Percentiles rank a stretch among this genome's conserved stretches.
phyloP scores from a whole-genome alignment of 1,140 invertebrate genomes.

The Conus betulinus region DNA sequence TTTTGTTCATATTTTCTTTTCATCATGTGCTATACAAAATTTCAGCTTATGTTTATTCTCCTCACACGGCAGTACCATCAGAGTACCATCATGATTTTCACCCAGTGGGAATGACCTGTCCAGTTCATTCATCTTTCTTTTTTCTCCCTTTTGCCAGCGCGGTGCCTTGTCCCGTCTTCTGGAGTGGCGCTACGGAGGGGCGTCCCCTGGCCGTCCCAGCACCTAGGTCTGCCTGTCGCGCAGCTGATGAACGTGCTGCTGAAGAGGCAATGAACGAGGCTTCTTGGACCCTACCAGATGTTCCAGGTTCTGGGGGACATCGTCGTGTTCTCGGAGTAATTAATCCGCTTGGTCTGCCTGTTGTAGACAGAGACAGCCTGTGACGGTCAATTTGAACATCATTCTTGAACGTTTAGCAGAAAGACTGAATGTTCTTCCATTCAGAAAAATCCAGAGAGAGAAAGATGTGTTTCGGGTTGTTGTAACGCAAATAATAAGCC shows the following conservation, averaged over 20 bases:
- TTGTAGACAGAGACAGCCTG: background rate
- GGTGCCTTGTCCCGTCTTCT: slow-evolving; percentile 73
- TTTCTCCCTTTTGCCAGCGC: slow-evolving; percentile 60
- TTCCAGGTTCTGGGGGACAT: slow-evolving; percentile 65
- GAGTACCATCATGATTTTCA: too few relatives aligned
- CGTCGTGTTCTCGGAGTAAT: slow-evolving; percentile 64
- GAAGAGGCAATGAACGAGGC: slow-evolving; percentile 76
- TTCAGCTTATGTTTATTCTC: too few relatives aligned
- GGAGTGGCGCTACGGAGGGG: slow-evolving; percentile 74
- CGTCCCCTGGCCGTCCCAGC: slow-evolving; percentile 72
- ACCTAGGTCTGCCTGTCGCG: slow-evolving; percentile 42
- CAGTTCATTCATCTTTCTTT: too few relatives aligned
- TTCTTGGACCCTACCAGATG: slow-evolving; percentile 77
- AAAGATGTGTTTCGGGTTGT: too few relatives aligned
- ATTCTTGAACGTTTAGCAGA: too few relatives aligned
- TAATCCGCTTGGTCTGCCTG: background rate
- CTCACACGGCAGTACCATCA: too few relatives aligned
- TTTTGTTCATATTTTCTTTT: too few relatives aligned
- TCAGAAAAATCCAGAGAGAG: too few relatives aligned
- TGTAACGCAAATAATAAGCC: too few relatives aligned
- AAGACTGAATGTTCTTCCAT: too few relatives aligned
- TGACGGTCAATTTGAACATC: too few relatives aligned
- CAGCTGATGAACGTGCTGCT: slow-evolving; percentile 72
- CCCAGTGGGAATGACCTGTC: background rate
- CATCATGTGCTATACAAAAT: too few relatives aligned